Evolutionary conservation across 2,888 invertebrate species (phyloP).

Genomic region (Tenthredo notha): DNA sequence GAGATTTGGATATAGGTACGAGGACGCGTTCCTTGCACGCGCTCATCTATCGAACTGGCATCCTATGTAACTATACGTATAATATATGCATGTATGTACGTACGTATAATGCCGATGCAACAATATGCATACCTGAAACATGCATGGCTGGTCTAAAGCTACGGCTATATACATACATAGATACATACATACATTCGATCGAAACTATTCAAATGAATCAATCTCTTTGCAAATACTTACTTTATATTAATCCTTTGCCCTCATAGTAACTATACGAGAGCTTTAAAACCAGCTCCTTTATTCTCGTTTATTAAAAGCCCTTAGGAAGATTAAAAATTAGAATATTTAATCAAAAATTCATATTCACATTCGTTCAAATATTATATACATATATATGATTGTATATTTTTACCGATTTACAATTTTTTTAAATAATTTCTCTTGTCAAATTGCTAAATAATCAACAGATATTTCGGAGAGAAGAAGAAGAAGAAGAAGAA

Average conservation of each 20-base stretch:
- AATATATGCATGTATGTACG: background rate
- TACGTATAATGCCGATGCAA: background rate
- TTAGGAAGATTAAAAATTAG: background rate
- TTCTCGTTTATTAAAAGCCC: background rate
- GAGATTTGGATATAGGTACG: background rate
- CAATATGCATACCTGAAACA: background rate
- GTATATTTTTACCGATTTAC: no score
- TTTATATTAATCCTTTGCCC: background rate
- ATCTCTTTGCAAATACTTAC: conserved; percentile 18
- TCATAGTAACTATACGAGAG: background rate
- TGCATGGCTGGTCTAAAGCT: background rate
- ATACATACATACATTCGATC: no score
- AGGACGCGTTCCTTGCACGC: conserved; percentile 43
- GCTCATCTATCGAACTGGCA: background rate
- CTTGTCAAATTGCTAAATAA: no score
- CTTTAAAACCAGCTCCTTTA: background rate
- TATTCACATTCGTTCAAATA: background rate
- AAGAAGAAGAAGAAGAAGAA: no score
- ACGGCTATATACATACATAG: no score
- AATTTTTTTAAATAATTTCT: no score
- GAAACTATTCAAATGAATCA: conserved; percentile 21
- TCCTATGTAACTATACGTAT: background rate
- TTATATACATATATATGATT: no score
- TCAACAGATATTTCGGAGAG: no score
- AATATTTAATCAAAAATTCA: background rate